These are phyloP conservation scores for Andrena haemorrhoa DNA, from an alignment of 2,888 invertebrate genomes.

Conservation along the genomic window DNA sequence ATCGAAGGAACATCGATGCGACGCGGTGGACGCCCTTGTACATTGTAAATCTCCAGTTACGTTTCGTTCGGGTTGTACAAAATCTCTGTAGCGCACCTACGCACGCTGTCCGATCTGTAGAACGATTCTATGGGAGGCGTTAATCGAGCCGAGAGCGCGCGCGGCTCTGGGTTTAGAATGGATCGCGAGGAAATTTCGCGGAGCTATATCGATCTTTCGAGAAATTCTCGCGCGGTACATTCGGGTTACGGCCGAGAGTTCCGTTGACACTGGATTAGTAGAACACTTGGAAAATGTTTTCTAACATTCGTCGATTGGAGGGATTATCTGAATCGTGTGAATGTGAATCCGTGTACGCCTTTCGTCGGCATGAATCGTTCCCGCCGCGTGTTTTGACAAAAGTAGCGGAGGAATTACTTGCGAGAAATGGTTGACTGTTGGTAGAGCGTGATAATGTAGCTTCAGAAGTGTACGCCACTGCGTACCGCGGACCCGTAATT, in stretches of 20 bases:
- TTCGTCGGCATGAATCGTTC: conserved; percentile 9
- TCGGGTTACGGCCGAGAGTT: not conserved
- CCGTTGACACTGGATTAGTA: conserved; percentile 5
- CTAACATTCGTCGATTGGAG: not conserved
- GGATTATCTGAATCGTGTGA: conserved; percentile 1
- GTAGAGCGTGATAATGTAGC: conserved; percentile 31
- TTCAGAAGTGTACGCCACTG: conserved; percentile 16
- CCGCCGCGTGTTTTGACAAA: conserved; percentile 28
- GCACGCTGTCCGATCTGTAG: conserved; percentile 13
- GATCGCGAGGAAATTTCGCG: not conserved
- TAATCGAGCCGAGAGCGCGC: not conserved
- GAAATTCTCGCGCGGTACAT: not conserved
- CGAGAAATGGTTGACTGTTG: not conserved
- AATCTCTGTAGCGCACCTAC: conserved; percentile 9
- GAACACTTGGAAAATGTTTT: not conserved
- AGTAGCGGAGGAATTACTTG: conserved; percentile 30
- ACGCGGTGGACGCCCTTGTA: conserved; percentile 23
- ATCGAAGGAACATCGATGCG: conserved; percentile 10
- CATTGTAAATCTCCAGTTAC: conserved; percentile 27
- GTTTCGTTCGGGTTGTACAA: conserved; percentile 24
- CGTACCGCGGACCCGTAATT: conserved; percentile 2
- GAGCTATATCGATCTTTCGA: not conserved
- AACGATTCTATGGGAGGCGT: not conserved
- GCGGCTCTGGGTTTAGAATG: not conserved
- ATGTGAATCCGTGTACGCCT: not conserved